phyloP scores from a whole-genome alignment of 2,797 vertebrate species.

The Xiphophorus birchmanni region DNA sequence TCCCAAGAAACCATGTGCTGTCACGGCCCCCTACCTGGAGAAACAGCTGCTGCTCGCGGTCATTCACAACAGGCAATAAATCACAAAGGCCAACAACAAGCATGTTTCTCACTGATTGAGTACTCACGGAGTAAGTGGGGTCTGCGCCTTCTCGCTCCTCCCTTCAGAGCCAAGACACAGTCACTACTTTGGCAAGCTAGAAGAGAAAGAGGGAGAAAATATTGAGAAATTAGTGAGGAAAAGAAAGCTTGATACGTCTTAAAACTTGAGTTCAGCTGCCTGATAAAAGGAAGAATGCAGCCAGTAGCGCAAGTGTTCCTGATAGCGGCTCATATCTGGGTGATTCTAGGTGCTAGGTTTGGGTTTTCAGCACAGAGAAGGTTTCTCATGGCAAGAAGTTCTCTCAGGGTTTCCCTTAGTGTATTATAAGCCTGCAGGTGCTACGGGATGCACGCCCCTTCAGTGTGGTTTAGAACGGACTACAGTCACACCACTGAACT shows the following conservation, averaged over 20 bases:
- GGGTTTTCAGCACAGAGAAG: not conserved
- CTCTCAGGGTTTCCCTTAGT: not conserved
- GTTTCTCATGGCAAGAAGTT: not conserved
- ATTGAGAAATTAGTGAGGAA: not conserved
- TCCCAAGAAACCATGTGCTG: slow-evolving; percentile 26
- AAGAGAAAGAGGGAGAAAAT: slow-evolving; percentile 8
- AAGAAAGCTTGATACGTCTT: slow-evolving; percentile 10
- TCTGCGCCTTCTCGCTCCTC: slow-evolving; percentile 35
- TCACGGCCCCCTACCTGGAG: slow-evolving; percentile 37
- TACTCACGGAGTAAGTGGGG: slow-evolving; percentile 65
- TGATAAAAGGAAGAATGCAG: not conserved
- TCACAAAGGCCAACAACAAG: slow-evolving; percentile 64
- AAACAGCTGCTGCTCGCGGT: slow-evolving; percentile 48
- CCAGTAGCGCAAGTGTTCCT: not conserved
- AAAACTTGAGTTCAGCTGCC: slow-evolving; percentile 13
- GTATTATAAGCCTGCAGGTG: too few relatives aligned
- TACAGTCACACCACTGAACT: not conserved
- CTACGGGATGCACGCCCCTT: not conserved
- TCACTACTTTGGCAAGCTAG: slow-evolving; percentile 42
- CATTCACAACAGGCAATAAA: slow-evolving; percentile 71
- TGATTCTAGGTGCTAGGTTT: not conserved
- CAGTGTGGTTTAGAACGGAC: not conserved
- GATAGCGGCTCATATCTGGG: not conserved
- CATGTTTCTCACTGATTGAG: slow-evolving; percentile 67
- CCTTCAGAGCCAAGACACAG: slow-evolving; percentile 46